A percentile compares a stretch with the other conserved stretches of the same genome.
phyloP scores from a whole-genome alignment of 2,113 vertebrate species.

The Axis porcinus region DNA sequence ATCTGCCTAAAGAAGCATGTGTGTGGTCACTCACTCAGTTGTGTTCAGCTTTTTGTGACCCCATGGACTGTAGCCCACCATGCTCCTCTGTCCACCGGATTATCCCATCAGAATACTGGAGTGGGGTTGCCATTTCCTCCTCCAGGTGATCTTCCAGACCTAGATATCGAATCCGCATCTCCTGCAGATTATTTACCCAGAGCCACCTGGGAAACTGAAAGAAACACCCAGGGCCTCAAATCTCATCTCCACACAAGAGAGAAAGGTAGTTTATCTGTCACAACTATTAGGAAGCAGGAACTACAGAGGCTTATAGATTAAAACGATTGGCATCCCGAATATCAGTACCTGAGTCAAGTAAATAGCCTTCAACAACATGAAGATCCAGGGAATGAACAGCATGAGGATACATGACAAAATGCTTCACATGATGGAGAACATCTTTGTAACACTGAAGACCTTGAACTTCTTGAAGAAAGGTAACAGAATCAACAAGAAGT shows the following conservation, averaged over 20 bases:
- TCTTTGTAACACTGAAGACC: background rate
- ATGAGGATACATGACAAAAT: background rate
- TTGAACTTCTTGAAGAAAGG: slow-evolving; percentile 4
- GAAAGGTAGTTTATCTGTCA: slow-evolving; percentile 17
- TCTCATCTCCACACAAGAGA: slow-evolving; percentile 46
- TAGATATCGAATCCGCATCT: background rate
- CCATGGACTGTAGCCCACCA: background rate
- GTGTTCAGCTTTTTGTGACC: background rate
- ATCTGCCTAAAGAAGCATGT: background rate
- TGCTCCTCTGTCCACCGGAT: background rate
- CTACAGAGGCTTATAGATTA: background rate
- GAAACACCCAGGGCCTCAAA: slow-evolving; percentile 16
- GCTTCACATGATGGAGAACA: background rate
- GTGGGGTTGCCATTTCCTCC: background rate
- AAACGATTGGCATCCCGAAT: slow-evolving; percentile 1
- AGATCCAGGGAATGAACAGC: slow-evolving; percentile 34
- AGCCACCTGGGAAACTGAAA: background rate
- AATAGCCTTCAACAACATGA: background rate
- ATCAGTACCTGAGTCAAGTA: slow-evolving; percentile 10
- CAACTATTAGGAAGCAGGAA: background rate
- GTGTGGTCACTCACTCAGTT: background rate
- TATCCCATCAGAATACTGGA: background rate
- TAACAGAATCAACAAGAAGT: slow-evolving; percentile 22
- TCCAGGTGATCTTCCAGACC: background rate
- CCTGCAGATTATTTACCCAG: background rate